phyloP scores from a whole-genome alignment of 1,140 invertebrate genomes.

The Cylas formicarius region DNA sequence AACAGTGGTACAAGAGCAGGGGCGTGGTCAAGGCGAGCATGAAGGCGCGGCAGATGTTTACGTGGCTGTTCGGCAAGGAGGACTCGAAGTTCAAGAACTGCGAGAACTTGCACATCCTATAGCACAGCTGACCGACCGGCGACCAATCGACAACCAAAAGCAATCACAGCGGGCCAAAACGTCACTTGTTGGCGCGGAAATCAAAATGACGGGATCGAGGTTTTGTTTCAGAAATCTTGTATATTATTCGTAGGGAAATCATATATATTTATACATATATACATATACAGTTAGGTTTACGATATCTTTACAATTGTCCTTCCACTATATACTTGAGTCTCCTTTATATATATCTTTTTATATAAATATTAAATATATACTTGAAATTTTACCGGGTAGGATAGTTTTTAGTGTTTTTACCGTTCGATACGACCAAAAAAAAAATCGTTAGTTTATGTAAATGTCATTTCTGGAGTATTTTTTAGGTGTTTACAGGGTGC shows the following conservation, averaged over 20 bases:
- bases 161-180: no score
- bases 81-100: slow-evolving; percentile 86
- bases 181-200: no score
- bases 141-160: background rate
- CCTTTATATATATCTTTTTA: no score
- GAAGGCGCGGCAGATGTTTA: slow-evolving; percentile 82
- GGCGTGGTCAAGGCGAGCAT: slow-evolving; percentile 75
- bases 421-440: background rate
- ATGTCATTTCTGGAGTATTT: background rate
- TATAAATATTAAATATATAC: no score
- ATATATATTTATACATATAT: background rate
- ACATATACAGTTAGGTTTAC: background rate
- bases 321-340: no score
- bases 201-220: no score
- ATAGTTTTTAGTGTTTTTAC: background rate
- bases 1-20: slow-evolving; percentile 73
- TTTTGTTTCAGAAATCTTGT: background rate
- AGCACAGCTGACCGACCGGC: slow-evolving; percentile 36
- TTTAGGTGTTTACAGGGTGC: background rate
- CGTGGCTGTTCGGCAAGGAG: slow-evolving; percentile 83
- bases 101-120: slow-evolving; percentile 79
- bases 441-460: background rate
- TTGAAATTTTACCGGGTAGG: slow-evolving; percentile 2
- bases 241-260: background rate
- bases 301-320: no score